Evolutionary conservation across 2,797 vertebrate genomes (phyloP).

Genomic region (Chelmon rostratus): DNA sequence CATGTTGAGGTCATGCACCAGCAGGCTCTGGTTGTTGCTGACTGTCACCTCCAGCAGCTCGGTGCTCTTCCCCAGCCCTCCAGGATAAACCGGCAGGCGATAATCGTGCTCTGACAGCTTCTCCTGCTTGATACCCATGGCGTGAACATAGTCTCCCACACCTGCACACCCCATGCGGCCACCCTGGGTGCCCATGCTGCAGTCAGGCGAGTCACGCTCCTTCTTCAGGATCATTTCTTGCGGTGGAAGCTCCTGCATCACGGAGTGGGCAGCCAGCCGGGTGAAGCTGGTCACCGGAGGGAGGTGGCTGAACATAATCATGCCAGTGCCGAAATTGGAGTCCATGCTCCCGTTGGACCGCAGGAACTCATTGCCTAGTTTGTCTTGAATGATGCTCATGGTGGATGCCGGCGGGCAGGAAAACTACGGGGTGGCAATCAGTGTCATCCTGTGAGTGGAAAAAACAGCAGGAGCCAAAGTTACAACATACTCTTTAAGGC

Average conservation of each 20-base stretch:
- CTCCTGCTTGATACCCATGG: constrained; percentile 96
- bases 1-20: constrained; percentile 93
- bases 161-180: constrained; percentile 58
- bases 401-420: constrained; percentile 67
- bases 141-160: constrained; percentile 83
- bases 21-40: constrained; percentile 86
- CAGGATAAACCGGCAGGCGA: constrained; percentile 85
- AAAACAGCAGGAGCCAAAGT: constrained; percentile 5
- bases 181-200: constrained; percentile 68
- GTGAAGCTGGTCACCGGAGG: constrained; percentile 98
- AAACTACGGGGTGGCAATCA: constrained; percentile 79
- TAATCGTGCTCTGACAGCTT: constrained; percentile 93
- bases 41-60: constrained; percentile 86
- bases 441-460: constrained; percentile 78
- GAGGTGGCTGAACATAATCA: constrained; percentile 98
- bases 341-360: constrained; percentile 93
- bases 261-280: constrained; percentile 90
- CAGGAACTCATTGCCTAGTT: constrained; percentile 93
- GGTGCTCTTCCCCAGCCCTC: constrained; percentile 71
- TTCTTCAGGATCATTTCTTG: constrained; percentile 96
- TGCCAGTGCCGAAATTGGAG: constrained; percentile 90
- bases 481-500: not conserved
- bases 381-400: constrained; percentile 91
- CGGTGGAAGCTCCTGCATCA: constrained; percentile 87
- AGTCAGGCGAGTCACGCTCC: constrained; percentile 92